Conservation (phyloP, 2,888 invertebrate genomes). For the Shargacucullia verbasci region DNA sequence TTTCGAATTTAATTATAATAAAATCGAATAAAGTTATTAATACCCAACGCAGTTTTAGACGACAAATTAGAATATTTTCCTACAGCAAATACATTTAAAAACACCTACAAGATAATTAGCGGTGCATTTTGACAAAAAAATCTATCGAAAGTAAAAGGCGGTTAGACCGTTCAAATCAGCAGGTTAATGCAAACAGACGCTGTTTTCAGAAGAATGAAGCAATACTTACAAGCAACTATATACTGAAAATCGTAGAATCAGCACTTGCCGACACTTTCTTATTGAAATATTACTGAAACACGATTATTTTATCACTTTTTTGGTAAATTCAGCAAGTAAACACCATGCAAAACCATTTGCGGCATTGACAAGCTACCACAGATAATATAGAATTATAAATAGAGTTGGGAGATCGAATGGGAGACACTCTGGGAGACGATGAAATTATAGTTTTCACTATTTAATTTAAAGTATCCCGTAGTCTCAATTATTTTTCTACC, state of each 20-base stretch:
- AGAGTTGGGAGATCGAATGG: background rate
- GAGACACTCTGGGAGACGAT: too few species aligned
- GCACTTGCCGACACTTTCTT: constrained; percentile 33
- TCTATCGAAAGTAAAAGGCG: constrained; percentile 30
- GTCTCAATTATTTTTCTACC: too few species aligned
- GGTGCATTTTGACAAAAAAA: constrained; percentile 11
- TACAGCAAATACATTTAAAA: background rate
- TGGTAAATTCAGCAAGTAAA: constrained; percentile 36
- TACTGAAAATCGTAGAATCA: constrained; percentile 17
- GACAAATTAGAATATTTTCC: background rate
- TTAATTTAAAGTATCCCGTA: too few species aligned
- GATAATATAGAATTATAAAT: constrained; percentile 15
- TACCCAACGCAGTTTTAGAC: background rate
- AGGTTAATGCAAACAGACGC: constrained; percentile 37
- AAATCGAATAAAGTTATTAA: constrained; percentile 21
- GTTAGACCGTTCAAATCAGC: constrained; percentile 47
- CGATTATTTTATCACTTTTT: constrained; percentile 34
- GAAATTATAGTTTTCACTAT: too few species aligned
- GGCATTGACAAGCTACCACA: constrained; percentile 37
- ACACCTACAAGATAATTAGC: constrained; percentile 2
- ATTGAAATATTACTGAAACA: constrained; percentile 12
- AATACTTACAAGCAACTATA: constrained; percentile 42
- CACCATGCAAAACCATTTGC: constrained; percentile 47
- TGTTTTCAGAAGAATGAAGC: constrained; percentile 13
- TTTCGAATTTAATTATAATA: background rate